Base-by-base conservation (phyloP, 2,888 invertebrate genomes). In the Sepiola atlantica region DNA sequence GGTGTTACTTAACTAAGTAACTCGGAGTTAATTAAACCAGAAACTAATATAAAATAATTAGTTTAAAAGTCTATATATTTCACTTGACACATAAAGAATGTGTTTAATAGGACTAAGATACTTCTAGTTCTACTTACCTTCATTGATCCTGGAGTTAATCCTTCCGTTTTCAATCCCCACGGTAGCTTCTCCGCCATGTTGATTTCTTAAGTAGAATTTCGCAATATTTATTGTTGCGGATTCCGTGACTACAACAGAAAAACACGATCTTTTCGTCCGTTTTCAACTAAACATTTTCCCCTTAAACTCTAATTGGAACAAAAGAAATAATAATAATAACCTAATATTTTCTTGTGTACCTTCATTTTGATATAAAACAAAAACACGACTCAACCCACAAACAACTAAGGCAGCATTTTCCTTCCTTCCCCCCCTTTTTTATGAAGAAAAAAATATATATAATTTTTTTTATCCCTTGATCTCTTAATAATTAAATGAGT, bases 151-250 rank as follows among this genome's bases (percentile, higher is more conserved):
- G 95, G 95, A 90, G 95, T 94, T 93, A 95, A 95, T 91, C 95
- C 94, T 92, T 94, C 95, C 55, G 94, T 95, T 94, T 95, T 95
- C 93, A 95, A 93, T 55, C 95, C 95, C 95, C 95, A 95, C 94
- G 95, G 95, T 94, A 95, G 94, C 94, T 95, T 95, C 90, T 95
- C 95, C 95, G 95, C 95, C 95, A 95, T 95, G 95, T 95, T 95
- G 94, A 93, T 93, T 35, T 94, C 35, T 92, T 92, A 77, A 77
- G 77, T 77, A 77, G 45, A 45, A 45, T 21, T 77, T 77, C 77
- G 32, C 77, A 77, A 77, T n/a, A 77, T n/a, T 77, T 77, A n/a
- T 77, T n/a, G 77, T 77, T n/a, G n/a, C 32, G 14, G n/a, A 32
- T 61, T 24, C 61, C 45, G 45, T 61, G 61, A 61, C 21, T 77